Evolutionary conservation across 2,113 vertebrate species (phyloP).

Genomic region (Sorex araneus): DNA sequence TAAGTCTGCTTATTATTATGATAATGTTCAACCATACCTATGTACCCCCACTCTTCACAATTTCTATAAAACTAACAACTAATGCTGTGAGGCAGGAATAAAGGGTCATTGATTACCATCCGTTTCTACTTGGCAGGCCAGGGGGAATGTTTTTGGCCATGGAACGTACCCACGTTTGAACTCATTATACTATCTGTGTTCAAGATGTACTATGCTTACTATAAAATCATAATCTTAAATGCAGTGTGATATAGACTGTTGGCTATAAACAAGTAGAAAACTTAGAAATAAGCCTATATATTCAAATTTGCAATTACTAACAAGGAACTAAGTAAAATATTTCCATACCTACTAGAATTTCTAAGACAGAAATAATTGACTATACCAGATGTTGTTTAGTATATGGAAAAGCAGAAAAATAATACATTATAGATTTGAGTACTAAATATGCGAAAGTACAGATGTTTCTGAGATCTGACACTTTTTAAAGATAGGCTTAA

Average conservation of each 20-base stretch:
- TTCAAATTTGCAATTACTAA: too few relatives aligned
- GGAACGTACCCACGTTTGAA: too few relatives aligned
- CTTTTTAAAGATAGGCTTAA: constrained; percentile 54
- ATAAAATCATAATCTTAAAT: neutral
- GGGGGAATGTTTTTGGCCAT: too few relatives aligned
- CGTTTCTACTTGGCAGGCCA: too few relatives aligned
- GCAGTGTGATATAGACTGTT: neutral
- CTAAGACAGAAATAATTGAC: constrained; percentile 69
- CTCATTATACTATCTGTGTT: neutral
- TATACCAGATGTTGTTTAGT: constrained; percentile 61
- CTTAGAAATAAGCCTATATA: neutral
- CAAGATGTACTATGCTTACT: neutral
- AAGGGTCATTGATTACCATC: too few relatives aligned
- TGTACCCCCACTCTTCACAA: too few relatives aligned
- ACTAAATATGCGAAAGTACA: constrained; percentile 46
- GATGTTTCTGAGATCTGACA: constrained; percentile 57
- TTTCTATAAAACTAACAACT: too few relatives aligned
- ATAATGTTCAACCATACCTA: too few relatives aligned
- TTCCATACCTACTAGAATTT: neutral
- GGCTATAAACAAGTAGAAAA: neutral
- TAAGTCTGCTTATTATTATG: too few relatives aligned
- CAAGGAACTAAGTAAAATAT: neutral
- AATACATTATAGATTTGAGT: neutral
- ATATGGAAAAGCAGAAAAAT: constrained; percentile 59
- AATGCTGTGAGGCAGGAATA: too few relatives aligned